These are phyloP conservation scores for Sebastes taczanowskii DNA, from an alignment of 2,797 vertebrate genomes.

Conservation along the genomic window DNA sequence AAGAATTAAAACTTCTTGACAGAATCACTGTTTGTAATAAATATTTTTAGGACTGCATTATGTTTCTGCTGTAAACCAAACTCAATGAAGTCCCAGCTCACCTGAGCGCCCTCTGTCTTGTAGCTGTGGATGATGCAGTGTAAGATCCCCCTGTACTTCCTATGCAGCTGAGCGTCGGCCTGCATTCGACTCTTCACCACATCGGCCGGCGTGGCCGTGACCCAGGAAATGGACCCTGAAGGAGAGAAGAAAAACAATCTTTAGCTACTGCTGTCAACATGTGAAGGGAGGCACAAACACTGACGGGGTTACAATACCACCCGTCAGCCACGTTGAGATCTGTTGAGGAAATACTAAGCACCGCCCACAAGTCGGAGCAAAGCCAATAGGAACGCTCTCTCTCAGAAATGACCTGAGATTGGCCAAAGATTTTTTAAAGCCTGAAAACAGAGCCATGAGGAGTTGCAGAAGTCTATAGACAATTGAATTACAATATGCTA, in stretches of 20 bases:
- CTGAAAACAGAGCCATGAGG: no score
- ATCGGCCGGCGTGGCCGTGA: constrained; percentile 92
- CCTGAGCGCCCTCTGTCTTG: constrained; percentile 90
- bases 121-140: constrained; percentile 95
- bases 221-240: constrained; percentile 95
- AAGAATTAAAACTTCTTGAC: no score
- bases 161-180: constrained; percentile 89
- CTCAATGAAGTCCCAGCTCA: constrained; percentile 68
- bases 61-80: background rate
- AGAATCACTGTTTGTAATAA: background rate
- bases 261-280: background rate
- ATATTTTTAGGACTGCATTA: background rate
- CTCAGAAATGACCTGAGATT: no score
- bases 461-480: no score
- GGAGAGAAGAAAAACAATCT: fast-evolving
- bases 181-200: constrained; percentile 97
- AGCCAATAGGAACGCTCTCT: no score
- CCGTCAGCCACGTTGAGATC: no score
- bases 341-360: no score
- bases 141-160: constrained; percentile 89
- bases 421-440: no score
- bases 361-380: fast-evolving
- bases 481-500: no score
- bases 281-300: background rate
- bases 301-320: background rate